Evolutionary conservation across 2,888 invertebrate species (phyloP).

Genomic region (Papilio gigon): DNA sequence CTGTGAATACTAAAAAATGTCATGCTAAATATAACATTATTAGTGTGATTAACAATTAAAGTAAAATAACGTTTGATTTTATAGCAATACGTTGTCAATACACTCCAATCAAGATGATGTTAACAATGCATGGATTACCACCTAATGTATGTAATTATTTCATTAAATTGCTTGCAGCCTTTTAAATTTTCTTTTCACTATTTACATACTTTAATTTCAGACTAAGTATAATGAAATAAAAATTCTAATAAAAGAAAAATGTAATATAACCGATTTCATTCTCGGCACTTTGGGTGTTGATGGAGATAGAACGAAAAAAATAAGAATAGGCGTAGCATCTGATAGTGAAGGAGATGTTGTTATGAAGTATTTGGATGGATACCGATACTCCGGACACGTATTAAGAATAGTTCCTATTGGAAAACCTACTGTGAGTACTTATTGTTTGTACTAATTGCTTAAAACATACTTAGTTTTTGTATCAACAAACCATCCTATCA

Average conservation of each 20-base stretch:
- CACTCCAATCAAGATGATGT: slow-evolving; percentile 65
- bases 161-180: neutral
- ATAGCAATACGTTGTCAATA: neutral
- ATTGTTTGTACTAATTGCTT: no score
- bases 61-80: neutral
- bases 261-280: slow-evolving; percentile 68
- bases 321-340: slow-evolving; percentile 66
- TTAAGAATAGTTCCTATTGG: slow-evolving; percentile 62
- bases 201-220: slow-evolving; percentile 51
- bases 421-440: slow-evolving; percentile 55
- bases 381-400: slow-evolving; percentile 57
- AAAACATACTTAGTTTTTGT: slow-evolving; percentile 38
- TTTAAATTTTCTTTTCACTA: slow-evolving; percentile 10
- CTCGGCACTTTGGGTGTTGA: slow-evolving; percentile 65
- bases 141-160: slow-evolving; percentile 53
- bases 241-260: slow-evolving; percentile 62
- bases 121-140: slow-evolving; percentile 71
- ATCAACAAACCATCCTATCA: no score
- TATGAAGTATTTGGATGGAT: slow-evolving; percentile 68
- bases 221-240: slow-evolving; percentile 70
- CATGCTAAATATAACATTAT: neutral
- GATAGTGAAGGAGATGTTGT: slow-evolving; percentile 63
- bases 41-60: neutral
- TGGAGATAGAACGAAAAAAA: slow-evolving; percentile 61
- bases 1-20: neutral